Evolutionary conservation across 2,113 vertebrate genomes (phyloP).

Genomic region (Pygoscelis adeliae): DNA sequence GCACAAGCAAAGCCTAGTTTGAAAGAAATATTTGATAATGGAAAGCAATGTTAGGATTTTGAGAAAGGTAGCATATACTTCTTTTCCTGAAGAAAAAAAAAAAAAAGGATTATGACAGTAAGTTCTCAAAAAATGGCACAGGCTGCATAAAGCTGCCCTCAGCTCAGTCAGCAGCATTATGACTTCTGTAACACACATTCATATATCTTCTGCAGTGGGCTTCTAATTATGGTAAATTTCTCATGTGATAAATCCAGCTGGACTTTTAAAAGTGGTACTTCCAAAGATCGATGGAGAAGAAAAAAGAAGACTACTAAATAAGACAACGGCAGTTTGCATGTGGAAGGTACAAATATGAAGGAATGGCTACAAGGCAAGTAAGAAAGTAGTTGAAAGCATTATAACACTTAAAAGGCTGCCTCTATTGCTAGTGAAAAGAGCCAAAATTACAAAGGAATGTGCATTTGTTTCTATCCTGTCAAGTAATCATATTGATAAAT

Average conservation of each 20-base stretch:
- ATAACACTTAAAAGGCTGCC: background rate
- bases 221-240: background rate
- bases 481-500: background rate
- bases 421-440: background rate
- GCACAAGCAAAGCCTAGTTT: background rate
- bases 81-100: background rate
- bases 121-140: background rate
- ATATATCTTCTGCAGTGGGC: background rate
- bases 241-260: background rate
- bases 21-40: background rate
- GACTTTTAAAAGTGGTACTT: background rate
- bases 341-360: background rate
- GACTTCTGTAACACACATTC: background rate
- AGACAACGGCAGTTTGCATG: background rate
- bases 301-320: background rate
- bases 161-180: background rate
- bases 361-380: background rate
- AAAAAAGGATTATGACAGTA: background rate
- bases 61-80: background rate
- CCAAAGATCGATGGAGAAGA: background rate
- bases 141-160: background rate
- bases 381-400: background rate
- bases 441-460: background rate
- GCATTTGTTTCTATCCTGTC: background rate
- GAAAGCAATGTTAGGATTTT: background rate